A percentile compares a stretch with the other conserved stretches of the same genome.
phyloP scores from a whole-genome alignment of 2,113 vertebrate species.

The Struthidea cinerea region DNA sequence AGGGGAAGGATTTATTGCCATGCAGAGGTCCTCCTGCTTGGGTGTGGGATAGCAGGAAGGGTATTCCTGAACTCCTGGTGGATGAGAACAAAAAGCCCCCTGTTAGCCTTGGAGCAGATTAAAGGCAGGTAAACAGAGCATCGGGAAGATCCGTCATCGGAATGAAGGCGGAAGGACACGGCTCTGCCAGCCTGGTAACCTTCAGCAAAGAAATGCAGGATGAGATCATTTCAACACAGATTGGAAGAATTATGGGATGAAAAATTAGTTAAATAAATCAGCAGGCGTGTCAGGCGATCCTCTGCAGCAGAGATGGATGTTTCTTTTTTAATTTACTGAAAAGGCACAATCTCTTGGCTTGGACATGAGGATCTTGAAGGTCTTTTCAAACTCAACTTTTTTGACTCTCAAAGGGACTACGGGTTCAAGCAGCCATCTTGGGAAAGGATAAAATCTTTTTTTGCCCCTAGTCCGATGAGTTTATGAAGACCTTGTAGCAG shows the following conservation, averaged over 20 bases:
- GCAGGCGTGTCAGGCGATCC: neutral
- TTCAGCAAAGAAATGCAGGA: constrained; percentile 28
- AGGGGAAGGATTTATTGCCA: neutral
- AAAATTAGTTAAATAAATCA: constrained; percentile 44
- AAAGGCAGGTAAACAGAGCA: neutral
- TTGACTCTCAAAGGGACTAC: neutral
- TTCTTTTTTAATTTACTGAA: constrained; percentile 41
- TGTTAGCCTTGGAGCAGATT: constrained; percentile 28
- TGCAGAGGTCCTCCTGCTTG: neutral
- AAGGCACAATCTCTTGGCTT: neutral
- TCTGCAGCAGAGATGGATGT: neutral
- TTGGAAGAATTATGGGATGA: constrained; percentile 5
- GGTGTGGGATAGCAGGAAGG: neutral
- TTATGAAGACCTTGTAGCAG: neutral
- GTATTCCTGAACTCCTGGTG: neutral
- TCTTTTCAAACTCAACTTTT: neutral
- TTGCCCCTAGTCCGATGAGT: rapidly evolving
- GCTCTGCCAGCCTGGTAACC: constrained; percentile 25
- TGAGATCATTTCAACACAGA: constrained; percentile 1
- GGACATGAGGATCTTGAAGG: neutral
- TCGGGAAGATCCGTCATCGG: constrained; percentile 19
- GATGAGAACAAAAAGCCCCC: neutral
- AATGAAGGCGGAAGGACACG: neutral
- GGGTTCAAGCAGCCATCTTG: neutral
- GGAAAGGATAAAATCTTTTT: neutral